Percentiles rank a stretch among this genome's conserved stretches.
These are phyloP conservation scores for Lampropteryx suffumata DNA, from an alignment of 2,888 invertebrate species.

Conservation along the genomic window DNA sequence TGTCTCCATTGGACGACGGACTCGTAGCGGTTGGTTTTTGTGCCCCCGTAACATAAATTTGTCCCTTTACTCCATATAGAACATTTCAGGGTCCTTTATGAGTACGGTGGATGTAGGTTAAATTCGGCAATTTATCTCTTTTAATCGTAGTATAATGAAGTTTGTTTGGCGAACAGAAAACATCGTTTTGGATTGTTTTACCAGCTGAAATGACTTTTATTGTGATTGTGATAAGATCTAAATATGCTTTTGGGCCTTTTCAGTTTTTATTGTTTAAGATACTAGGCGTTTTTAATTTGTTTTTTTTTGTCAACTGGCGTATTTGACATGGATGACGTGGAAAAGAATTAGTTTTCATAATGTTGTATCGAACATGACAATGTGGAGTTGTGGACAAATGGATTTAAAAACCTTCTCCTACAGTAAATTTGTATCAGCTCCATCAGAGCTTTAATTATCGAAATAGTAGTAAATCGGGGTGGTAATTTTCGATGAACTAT, in stretches of 20 bases:
- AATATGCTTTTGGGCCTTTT: neutral
- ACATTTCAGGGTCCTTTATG: slow-evolving; percentile 67
- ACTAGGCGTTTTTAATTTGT: slow-evolving; percentile 1
- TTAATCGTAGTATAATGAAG: slow-evolving; percentile 71
- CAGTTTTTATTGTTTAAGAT: slow-evolving; percentile 8
- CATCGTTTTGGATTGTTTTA: slow-evolving; percentile 32
- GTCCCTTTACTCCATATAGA: slow-evolving; percentile 52
- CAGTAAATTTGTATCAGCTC: too few relatives aligned
- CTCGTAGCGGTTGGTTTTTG: slow-evolving; percentile 58
- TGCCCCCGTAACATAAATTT: slow-evolving; percentile 68
- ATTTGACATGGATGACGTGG: neutral
- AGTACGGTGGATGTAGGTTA: slow-evolving; percentile 68
- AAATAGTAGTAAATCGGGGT: too few relatives aligned
- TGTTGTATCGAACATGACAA: too few relatives aligned
- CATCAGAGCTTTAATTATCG: too few relatives aligned
- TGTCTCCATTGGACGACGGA: slow-evolving; percentile 48
- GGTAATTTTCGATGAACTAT: too few relatives aligned
- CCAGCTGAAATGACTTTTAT: slow-evolving; percentile 24
- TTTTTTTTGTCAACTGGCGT: slow-evolving; percentile 2
- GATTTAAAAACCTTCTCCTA: too few relatives aligned
- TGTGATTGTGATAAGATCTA: slow-evolving; percentile 18
- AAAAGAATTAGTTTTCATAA: too few relatives aligned
- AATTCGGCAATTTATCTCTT: slow-evolving; percentile 71
- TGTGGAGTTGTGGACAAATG: too few relatives aligned
- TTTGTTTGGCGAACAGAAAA: slow-evolving; percentile 44